A percentile compares a stretch with the other conserved stretches of the same genome.
phyloP scores from a whole-genome alignment of 2,113 vertebrate genomes.

The Corydoras maculifer region DNA sequence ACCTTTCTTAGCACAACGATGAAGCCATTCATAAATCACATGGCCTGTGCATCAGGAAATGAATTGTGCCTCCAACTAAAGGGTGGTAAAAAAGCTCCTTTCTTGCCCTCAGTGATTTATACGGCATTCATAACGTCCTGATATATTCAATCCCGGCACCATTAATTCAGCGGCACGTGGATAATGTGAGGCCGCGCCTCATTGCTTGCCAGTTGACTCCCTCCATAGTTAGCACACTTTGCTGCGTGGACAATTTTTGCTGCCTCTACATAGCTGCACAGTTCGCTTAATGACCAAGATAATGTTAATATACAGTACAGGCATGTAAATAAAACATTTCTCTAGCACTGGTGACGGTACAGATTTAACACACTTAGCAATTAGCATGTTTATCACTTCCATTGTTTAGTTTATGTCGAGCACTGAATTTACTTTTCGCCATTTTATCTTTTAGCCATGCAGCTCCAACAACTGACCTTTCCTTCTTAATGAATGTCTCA shows the following conservation, averaged over 20 bases:
- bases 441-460: neutral
- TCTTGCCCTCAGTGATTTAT: conserved; percentile 47
- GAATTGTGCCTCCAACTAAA: conserved; percentile 50
- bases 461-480: neutral
- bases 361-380: neutral
- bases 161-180: conserved; percentile 46
- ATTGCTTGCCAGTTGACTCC: conserved; percentile 32
- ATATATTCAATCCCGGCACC: conserved; percentile 47
- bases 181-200: conserved; percentile 20
- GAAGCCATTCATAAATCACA: conserved; percentile 58
- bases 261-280: conserved; percentile 23
- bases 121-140: conserved; percentile 41
- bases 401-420: neutral
- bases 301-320: neutral
- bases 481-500: neutral
- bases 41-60: conserved; percentile 43
- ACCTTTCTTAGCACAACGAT: conserved; percentile 39
- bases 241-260: conserved; percentile 42
- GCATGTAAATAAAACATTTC: neutral
- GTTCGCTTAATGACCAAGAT: neutral
- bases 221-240: conserved; percentile 23
- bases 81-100: conserved; percentile 45
- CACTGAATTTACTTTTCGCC: neutral
- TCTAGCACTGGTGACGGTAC: neutral
- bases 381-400: neutral